A percentile compares a stretch with the other conserved stretches of the same genome.
phyloP scores from a whole-genome alignment of 2,797 vertebrate species.

The Karalla daura region DNA sequence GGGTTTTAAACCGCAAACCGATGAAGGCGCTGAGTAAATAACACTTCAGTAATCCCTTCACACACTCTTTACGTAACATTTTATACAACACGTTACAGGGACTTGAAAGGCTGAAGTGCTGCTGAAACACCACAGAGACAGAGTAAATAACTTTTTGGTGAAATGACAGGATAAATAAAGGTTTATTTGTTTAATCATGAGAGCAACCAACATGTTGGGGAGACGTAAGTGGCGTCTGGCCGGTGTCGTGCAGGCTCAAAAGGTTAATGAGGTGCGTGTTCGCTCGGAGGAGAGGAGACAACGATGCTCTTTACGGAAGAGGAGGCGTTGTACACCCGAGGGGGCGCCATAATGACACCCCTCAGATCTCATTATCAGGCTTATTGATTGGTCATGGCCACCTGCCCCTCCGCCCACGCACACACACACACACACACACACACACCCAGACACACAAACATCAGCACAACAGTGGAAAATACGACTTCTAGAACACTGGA shows the following conservation, averaged over 20 bases:
- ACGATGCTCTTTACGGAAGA: conserved; percentile 77
- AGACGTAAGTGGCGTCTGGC: conserved; percentile 41
- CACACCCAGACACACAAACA: conserved; percentile 8
- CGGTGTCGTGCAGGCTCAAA: conserved; percentile 65
- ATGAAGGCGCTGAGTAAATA: neutral
- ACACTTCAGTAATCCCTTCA: neutral
- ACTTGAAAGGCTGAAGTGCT: neutral
- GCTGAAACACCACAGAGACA: neutral
- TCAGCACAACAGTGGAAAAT: neutral
- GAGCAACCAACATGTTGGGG: conserved; percentile 30
- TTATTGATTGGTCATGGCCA: conserved; percentile 84
- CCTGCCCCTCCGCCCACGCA: conserved; percentile 62
- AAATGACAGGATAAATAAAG: neutral
- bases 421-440: conserved; percentile 8
- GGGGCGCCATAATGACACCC: conserved; percentile 74
- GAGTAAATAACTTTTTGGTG: neutral
- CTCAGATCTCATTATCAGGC: conserved; percentile 85
- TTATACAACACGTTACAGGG: neutral
- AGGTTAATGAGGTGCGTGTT: conserved; percentile 80
- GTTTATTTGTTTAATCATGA: conserved; percentile 22
- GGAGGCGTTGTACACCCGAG: conserved; percentile 54
- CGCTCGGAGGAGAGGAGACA: conserved; percentile 60
- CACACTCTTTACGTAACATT: neutral
- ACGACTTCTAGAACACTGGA: neutral
- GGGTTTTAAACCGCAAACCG: neutral